These are phyloP conservation scores for Diplodus sargus DNA, from an alignment of 2,797 vertebrate genomes.

Conservation along the genomic window DNA sequence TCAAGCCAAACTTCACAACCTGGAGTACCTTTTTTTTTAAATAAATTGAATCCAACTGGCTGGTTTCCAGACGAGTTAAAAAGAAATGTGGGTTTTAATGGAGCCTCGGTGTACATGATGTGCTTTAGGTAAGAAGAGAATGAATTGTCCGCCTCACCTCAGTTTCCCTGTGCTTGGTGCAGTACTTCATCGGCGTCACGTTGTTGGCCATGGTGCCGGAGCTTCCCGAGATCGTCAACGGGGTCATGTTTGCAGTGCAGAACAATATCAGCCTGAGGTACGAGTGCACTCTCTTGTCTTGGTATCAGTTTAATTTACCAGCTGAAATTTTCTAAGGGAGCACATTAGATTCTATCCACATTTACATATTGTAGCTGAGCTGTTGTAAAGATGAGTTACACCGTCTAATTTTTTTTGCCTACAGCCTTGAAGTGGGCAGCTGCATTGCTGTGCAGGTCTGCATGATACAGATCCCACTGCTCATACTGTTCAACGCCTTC, in stretches of 20 bases:
- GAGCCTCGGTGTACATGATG: not conserved
- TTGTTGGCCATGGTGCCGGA: conserved; percentile 93
- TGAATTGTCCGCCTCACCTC: not conserved
- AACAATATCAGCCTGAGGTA: conserved; percentile 95
- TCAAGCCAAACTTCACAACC: not conserved
- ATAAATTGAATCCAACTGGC: not conserved
- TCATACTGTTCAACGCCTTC: conserved; percentile 92
- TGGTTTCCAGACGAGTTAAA: not conserved
- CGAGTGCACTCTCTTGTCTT: not conserved
- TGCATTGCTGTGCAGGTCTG: conserved; percentile 94
- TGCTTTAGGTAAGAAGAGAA: not conserved
- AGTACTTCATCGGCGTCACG: conserved; percentile 93
- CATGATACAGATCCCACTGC: conserved; percentile 94
- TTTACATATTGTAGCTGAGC: not conserved
- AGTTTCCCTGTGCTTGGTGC: conserved; percentile 21
- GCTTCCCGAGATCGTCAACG: conserved; percentile 92
- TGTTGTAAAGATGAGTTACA: no score
- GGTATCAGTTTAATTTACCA: not conserved
- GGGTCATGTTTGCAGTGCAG: conserved; percentile 93
- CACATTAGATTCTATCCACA: not conserved
- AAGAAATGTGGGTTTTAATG: not conserved
- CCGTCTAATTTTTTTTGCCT: not conserved
- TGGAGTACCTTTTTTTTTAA: not conserved
- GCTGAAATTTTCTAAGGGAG: not conserved
- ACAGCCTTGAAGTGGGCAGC: conserved; percentile 92